A percentile compares a stretch with the other conserved stretches of the same genome.
Conservation (phyloP, 2,113 vertebrate species). For the Rhombomys opimus region DNA sequence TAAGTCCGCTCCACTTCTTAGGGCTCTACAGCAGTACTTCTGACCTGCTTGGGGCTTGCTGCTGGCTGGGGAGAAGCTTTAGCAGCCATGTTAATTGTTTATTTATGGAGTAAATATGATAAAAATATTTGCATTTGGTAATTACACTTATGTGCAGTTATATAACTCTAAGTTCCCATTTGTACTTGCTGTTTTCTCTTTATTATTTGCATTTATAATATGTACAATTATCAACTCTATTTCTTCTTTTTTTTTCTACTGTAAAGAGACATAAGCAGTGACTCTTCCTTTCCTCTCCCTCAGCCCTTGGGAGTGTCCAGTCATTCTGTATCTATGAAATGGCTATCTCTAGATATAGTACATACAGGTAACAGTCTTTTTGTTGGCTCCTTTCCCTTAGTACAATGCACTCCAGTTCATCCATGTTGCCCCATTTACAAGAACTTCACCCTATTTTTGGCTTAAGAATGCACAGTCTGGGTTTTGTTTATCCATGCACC, state of each 20-base stretch:
- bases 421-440: background rate
- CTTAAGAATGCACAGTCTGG: background rate
- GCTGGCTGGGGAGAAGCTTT: background rate
- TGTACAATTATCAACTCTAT: background rate
- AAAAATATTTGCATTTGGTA: constrained; percentile 12
- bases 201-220: background rate
- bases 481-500: background rate
- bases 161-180: background rate
- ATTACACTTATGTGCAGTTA: background rate
- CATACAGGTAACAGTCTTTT: background rate
- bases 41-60: background rate
- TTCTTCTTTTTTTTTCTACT: background rate
- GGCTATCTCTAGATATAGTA: background rate
- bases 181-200: background rate
- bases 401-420: background rate
- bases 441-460: background rate
- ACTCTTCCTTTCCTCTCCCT: background rate
- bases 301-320: background rate
- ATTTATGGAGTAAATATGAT: background rate
- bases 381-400: background rate
- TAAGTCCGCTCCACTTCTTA: background rate
- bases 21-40: background rate
- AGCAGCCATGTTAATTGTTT: background rate
- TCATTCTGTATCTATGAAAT: background rate
- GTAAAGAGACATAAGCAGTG: background rate